These are phyloP conservation scores for Nasonia oneida DNA, from an alignment of 2,888 invertebrate species.

Conservation along the genomic window DNA sequence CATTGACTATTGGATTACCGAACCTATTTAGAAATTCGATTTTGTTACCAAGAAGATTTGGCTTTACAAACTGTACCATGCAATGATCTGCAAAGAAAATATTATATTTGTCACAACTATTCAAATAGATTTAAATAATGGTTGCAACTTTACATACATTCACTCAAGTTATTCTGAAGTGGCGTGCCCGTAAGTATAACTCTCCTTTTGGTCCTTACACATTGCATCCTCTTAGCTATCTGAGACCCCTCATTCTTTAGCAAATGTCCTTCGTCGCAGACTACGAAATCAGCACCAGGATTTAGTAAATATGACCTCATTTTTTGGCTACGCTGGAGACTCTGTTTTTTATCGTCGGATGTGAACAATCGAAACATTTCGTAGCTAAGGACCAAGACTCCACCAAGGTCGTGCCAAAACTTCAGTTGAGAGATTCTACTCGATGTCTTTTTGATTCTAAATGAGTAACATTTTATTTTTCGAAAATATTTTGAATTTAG, in stretches of 20 bases:
- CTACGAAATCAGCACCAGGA: conserved; percentile 93
- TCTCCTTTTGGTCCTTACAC: conserved; percentile 79
- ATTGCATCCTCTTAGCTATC: conserved; percentile 84
- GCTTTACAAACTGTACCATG: conserved; percentile 98
- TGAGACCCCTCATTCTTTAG: conserved; percentile 94
- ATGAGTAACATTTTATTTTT: not conserved
- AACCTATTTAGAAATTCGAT: conserved; percentile 95
- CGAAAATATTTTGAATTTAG: not conserved
- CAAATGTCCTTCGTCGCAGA: conserved; percentile 97
- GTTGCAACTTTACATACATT: conserved; percentile 82
- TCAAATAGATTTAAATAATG: conserved; percentile 3
- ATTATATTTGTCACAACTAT: conserved; percentile 2
- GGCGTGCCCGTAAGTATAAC: conserved; percentile 98
- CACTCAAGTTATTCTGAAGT: conserved; percentile 95
- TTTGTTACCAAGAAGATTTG: conserved; percentile 92
- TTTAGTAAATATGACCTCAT: conserved; percentile 87
- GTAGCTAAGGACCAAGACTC: conserved; percentile 94
- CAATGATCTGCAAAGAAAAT: conserved; percentile 86
- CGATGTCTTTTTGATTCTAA: conserved; percentile 22
- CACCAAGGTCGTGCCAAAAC: conserved; percentile 89
- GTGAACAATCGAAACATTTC: conserved; percentile 93
- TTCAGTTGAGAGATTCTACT: conserved; percentile 26
- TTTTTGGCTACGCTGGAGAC: conserved; percentile 55
- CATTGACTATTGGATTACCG: conserved; percentile 96
- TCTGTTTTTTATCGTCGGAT: conserved; percentile 70